Base-by-base conservation (phyloP, 2,113 vertebrate genomes). In the Callipepla californica region DNA sequence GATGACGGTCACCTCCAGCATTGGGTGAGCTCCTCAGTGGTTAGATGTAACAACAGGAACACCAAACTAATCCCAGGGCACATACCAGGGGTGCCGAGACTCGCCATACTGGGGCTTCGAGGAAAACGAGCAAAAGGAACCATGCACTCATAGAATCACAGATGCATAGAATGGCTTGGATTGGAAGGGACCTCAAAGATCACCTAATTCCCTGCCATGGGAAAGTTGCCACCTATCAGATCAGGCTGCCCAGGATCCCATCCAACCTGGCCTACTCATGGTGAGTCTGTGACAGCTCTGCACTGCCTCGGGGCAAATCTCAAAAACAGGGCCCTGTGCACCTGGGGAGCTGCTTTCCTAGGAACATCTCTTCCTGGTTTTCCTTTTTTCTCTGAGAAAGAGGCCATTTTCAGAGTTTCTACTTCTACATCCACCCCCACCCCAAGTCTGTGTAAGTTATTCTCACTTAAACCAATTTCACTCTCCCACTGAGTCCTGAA, bases 401-500 rank as follows among this genome's bases (percentile, higher is more conserved):
- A 93, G 85, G 85, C 81, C 51, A 3, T 89, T 95, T 94, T 76
- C 78, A 66, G 94, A 85, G 74, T 86, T 89, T 58, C 66, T 90
- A 65, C 82, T 91, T 95, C 66, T 91, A 9, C 47, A 75, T 18
- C 89, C 84, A 62, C 91, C 78, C 87, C 87, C 84, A 6, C 32
- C 69, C 84, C 21, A 72, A 78, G 78, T 48, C 81, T 8, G 1
- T 61, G 75, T 44, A 85, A 86, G 48, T 84, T 88, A 38, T 88
- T 93, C 92, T 92, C 80, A 67, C 94, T 96, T 80, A 61, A 91
- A 74, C 85, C 89, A 42, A 69, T 95, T 92, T 76, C 68, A 38
- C 74, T 76, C 80, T 93, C 94, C 88, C 80, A 80, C 93, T 8
- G 79, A 75, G 70, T 5, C 30, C 80, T 7, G 0, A 50, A 51